Evolutionary conservation across 1,140 invertebrate species (phyloP), one percentile per base, ranked within the genome.

Genomic region (Trinorchestia longiramus): DNA sequence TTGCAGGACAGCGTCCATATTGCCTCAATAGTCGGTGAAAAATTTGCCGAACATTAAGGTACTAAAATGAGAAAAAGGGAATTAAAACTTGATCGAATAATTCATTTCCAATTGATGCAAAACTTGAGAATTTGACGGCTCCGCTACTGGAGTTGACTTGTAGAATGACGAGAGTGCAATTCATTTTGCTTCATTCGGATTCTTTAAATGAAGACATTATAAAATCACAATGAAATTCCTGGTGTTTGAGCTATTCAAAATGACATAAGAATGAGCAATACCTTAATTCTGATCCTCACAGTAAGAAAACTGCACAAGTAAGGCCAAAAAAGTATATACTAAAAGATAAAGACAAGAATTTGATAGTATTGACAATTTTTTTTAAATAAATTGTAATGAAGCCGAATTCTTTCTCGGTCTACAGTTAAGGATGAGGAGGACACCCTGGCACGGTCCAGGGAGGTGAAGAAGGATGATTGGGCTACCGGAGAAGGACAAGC

Each of bases 401-500:
- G 62, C 3, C 6, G 47, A 6, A 19, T 8, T 6, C 47, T 23
- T 3, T 77, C 15, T 77, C 11, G 62, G 41, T 42, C 88, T 3
- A 90, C 8, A 11, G 88, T 42, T 28, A 15, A 3, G 41, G 88
- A 42, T 90, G 41, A 8, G 23, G 43, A 42, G 43, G 88, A 43
- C 88, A 90, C 42, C 43, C 88, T 90, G 41, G 88, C 36, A 41
- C 4, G 28, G 88, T 0, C 6, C 88, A 42, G 44, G 92, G 41
- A 94, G 36, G 92, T 43, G 92, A 47, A 94, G 92, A 94, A 47
- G 43, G 92, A 94, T 94, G 92, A 94, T 94, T 47, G 92, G 41
- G 92, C 92, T 40, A 47, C 44, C 43, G 92, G 92, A 94, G 92
- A 47, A 94, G 92, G 92, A 94, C 92, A 94, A 44, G 92, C 92